Evolutionary conservation across 2,888 invertebrate genomes (phyloP).

Genomic region (Pseudanteris insignis): DNA sequence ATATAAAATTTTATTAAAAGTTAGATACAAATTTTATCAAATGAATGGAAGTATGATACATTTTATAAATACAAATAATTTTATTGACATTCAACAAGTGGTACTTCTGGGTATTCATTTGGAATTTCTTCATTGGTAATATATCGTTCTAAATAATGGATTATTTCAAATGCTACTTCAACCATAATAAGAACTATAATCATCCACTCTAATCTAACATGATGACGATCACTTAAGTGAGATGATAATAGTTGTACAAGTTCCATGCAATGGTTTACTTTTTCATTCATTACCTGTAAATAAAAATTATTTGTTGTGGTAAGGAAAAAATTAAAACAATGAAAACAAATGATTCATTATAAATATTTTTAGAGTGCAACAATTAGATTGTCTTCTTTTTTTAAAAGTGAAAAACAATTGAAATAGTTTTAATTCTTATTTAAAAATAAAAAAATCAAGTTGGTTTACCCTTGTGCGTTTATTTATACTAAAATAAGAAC

Average conservation of each 20-base stretch:
- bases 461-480: constrained; percentile 82
- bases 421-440: constrained; percentile 1
- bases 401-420: too few relatives aligned
- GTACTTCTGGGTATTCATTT: neutral
- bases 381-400: too few relatives aligned
- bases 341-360: constrained; percentile 1
- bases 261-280: constrained; percentile 92
- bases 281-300: constrained; percentile 90
- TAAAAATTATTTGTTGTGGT: too few relatives aligned
- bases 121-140: constrained; percentile 45
- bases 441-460: constrained; percentile 36
- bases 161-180: constrained; percentile 87
- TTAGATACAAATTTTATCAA: too few relatives aligned
- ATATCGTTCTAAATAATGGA: constrained; percentile 79
- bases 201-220: constrained; percentile 95
- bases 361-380: too few relatives aligned
- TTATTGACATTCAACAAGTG: too few relatives aligned
- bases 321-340: constrained; percentile 7
- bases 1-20: too few relatives aligned
- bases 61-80: too few relatives aligned
- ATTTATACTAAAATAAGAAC: constrained; percentile 84
- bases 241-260: constrained; percentile 87
- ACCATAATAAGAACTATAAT: constrained; percentile 95
- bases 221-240: constrained; percentile 92
- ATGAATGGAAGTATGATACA: too few relatives aligned